These are phyloP conservation scores for Tricholaema leucomelas DNA, from an alignment of 2,113 vertebrate genomes.

Conservation along the genomic window DNA sequence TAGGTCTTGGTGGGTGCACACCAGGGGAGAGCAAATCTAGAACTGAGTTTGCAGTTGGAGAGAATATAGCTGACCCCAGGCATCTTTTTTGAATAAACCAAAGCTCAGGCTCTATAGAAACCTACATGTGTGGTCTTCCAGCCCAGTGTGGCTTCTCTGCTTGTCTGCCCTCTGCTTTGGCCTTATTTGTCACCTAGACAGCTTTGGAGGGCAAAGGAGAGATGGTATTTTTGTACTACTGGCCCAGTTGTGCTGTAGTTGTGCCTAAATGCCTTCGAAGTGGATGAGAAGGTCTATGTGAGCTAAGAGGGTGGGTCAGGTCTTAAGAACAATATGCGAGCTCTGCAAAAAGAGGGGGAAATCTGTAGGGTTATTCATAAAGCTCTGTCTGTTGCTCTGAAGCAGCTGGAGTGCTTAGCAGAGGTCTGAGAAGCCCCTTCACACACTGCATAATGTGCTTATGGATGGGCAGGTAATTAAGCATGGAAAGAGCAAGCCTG, in stretches of 20 bases:
- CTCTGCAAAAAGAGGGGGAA: background rate
- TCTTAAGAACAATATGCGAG: background rate
- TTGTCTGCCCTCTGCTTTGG: background rate
- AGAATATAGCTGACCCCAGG: background rate
- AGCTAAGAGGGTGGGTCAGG: background rate
- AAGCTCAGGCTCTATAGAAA: background rate
- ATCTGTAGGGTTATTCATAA: background rate
- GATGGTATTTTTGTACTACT: background rate
- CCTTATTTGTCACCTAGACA: background rate
- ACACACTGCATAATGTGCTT: background rate
- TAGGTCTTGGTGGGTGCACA: background rate
- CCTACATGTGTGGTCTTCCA: background rate
- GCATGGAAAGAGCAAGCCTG: slow-evolving; percentile 3
- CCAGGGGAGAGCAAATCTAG: background rate
- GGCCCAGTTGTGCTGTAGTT: background rate
- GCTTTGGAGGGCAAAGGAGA: background rate
- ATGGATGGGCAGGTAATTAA: slow-evolving; percentile 29
- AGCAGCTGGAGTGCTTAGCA: background rate
- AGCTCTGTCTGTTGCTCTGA: background rate
- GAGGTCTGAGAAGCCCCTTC: background rate
- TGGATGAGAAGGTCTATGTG: background rate
- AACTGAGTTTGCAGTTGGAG: background rate
- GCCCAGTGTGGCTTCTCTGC: background rate
- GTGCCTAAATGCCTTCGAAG: background rate
- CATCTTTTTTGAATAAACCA: background rate